These are phyloP conservation scores for Pocillopora grandis DNA, from an alignment of 92 coral and sea anemone genomes.

Conservation along the genomic window DNA sequence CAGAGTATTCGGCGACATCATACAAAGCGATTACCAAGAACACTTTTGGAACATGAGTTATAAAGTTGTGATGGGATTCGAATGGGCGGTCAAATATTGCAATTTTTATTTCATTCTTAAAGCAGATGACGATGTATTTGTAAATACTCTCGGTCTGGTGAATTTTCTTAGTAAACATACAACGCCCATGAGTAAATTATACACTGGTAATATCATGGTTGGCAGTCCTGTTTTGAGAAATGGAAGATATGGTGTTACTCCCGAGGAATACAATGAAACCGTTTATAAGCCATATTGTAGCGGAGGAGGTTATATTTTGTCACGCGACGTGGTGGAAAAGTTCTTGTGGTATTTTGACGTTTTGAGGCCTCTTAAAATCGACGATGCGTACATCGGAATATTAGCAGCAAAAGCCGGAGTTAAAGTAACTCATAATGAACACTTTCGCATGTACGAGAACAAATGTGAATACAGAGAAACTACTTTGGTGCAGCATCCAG, in stretches of 20 bases:
- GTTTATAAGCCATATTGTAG: constrained; percentile 66
- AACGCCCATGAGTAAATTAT: constrained; percentile 51
- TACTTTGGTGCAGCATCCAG: background rate
- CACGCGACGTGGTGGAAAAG: constrained; percentile 52
- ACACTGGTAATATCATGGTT: constrained; percentile 65
- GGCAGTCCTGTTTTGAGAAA: constrained; percentile 58
- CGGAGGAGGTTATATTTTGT: constrained; percentile 66
- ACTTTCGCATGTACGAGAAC: constrained; percentile 63
- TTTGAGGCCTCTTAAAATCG: constrained; percentile 40
- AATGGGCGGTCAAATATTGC: constrained; percentile 69
- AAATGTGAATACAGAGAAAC: constrained; percentile 10
- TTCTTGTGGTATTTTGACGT: constrained; percentile 47
- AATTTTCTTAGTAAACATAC: constrained; percentile 31
- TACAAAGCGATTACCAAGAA: constrained; percentile 51
- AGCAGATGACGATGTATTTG: constrained; percentile 69
- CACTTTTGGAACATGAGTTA: constrained; percentile 65
- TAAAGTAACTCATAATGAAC: constrained; percentile 17
- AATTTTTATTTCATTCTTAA: constrained; percentile 53
- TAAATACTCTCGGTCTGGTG: constrained; percentile 54
- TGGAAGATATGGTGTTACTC: constrained; percentile 60
- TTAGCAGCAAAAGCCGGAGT: constrained; percentile 50
- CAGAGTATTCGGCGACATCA: constrained; percentile 54
- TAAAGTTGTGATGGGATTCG: constrained; percentile 80
- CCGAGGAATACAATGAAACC: constrained; percentile 50
- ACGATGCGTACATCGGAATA: constrained; percentile 18